These are phyloP conservation scores for Avahi laniger DNA, from an alignment of 2,797 vertebrate species.

Conservation along the genomic window DNA sequence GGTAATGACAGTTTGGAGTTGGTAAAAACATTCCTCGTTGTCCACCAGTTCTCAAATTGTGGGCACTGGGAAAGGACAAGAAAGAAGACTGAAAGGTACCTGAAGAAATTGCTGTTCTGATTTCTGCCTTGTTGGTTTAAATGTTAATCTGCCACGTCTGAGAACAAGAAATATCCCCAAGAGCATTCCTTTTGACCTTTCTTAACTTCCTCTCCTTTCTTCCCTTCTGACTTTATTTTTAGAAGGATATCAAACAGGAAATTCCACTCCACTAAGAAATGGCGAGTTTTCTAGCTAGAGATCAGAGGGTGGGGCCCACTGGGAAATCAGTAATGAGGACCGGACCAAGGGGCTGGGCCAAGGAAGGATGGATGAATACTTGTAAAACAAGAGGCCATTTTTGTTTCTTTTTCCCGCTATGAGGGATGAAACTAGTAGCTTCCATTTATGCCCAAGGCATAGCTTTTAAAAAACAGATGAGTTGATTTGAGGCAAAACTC, in stretches of 20 bases:
- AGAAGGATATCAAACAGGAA: conserved; percentile 69
- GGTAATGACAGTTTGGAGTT: background rate
- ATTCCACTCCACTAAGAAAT: conserved; percentile 66
- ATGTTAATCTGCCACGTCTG: conserved; percentile 53
- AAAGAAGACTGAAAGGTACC: background rate
- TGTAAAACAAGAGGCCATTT: background rate
- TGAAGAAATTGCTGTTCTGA: background rate
- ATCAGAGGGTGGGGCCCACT: conserved; percentile 1
- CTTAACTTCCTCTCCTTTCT: conserved; percentile 56
- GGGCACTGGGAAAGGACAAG: background rate
- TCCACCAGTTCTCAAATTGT: background rate
- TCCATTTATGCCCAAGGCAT: background rate
- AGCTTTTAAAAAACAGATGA: background rate
- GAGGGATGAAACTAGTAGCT: background rate
- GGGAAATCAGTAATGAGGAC: conserved; percentile 49
- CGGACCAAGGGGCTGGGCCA: background rate
- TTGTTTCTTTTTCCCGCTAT: background rate
- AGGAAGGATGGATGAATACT: background rate
- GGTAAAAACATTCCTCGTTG: background rate
- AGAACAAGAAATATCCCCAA: conserved; percentile 41
- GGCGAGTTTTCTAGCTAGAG: conserved; percentile 47
- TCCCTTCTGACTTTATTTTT: conserved; percentile 70
- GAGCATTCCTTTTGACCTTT: conserved; percentile 62
- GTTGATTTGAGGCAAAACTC: conserved; percentile 62
- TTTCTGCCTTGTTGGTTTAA: conserved; percentile 39